These are phyloP conservation scores for Pangasianodon hypophthalmus DNA, from an alignment of 2,113 vertebrate genomes.

Conservation along the genomic window DNA sequence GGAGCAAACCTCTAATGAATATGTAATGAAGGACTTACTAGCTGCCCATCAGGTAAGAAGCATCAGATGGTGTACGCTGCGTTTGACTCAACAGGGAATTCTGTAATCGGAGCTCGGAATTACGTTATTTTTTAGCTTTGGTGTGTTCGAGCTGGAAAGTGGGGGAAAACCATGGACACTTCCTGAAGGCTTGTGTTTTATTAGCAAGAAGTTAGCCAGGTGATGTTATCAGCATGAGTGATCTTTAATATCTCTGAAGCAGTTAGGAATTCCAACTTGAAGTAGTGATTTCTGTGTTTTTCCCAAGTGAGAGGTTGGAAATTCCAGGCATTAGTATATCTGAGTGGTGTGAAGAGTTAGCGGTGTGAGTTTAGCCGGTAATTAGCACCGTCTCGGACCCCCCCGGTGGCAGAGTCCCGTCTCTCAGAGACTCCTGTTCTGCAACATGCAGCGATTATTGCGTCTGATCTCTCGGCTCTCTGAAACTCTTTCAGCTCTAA, in stretches of 20 bases:
- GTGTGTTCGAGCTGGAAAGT: no score
- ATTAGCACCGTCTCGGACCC: not conserved
- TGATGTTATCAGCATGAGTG: not conserved
- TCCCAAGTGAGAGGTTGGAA: not conserved
- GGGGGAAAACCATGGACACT: no score
- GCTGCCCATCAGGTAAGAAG: no score
- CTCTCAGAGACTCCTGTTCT: not conserved
- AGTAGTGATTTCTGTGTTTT: not conserved
- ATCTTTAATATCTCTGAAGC: not conserved
- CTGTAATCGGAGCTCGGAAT: not conserved
- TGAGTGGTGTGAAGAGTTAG: not conserved
- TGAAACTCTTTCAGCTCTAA: not conserved
- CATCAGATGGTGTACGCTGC: no score
- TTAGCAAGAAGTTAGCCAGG: not conserved
- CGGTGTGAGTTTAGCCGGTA: not conserved
- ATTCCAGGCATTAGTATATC: not conserved
- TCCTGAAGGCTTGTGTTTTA: not conserved
- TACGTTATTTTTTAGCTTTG: no score
- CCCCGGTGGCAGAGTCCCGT: no score
- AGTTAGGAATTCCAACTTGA: not conserved
- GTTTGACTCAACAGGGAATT: not conserved
- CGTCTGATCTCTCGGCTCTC: constrained; percentile 4
- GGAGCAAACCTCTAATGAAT: not conserved
- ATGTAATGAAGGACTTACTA: no score
- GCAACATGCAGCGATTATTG: constrained; percentile 35